Evolutionary conservation across 2,797 vertebrate species (phyloP).

Genomic region (Tachyglossus aculeatus): DNA sequence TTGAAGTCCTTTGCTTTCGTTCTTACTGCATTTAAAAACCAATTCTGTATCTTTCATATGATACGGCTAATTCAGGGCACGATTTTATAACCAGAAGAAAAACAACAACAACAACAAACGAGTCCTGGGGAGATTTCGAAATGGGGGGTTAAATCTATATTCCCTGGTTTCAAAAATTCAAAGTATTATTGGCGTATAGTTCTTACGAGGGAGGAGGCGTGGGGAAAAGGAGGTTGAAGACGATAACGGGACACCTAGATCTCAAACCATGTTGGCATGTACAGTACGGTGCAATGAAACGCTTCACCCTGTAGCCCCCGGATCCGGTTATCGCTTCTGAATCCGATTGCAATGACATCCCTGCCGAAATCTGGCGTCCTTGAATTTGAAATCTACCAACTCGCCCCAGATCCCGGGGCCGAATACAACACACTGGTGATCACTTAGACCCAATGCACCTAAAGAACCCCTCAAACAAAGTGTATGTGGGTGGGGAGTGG

Average conservation of each 20-base stretch:
- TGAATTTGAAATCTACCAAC: background rate
- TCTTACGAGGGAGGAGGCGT: background rate
- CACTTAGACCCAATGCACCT: background rate
- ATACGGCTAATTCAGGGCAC: background rate
- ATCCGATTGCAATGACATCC: background rate
- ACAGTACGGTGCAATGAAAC: background rate
- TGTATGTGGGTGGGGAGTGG: background rate
- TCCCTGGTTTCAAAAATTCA: background rate
- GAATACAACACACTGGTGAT: background rate
- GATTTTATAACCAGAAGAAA: slow-evolving; percentile 15
- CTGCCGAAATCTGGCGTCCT: background rate
- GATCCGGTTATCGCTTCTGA: background rate
- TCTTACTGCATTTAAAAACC: slow-evolving; percentile 29
- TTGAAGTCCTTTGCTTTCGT: background rate
- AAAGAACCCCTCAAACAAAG: background rate
- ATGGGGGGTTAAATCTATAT: slow-evolving; percentile 10
- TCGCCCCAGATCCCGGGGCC: background rate
- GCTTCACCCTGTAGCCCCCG: background rate
- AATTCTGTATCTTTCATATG: background rate
- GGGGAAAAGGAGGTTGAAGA: background rate
- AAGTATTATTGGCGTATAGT: background rate
- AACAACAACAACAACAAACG: background rate
- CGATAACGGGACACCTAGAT: background rate
- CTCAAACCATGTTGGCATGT: background rate
- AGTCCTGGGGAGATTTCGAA: background rate